Evolutionary conservation across 2,888 invertebrate species (phyloP), one percentile per base, ranked within the genome.

Genomic region (Megamerina dolium): DNA sequence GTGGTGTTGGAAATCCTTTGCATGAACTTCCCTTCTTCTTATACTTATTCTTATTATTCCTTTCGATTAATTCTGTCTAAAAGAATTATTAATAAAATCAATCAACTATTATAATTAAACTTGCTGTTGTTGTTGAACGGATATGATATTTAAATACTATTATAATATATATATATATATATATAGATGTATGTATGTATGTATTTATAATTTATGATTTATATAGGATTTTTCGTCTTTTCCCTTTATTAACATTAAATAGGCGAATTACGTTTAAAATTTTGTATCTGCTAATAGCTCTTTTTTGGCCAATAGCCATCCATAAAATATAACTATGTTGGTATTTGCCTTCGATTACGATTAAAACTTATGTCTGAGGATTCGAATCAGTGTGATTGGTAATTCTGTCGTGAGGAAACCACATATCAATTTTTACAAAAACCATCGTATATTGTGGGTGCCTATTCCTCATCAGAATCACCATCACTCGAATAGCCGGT

Each of bases 401-500:
- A n/a, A n/a, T n/a, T n/a, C n/a, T n/a, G n/a, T n/a, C n/a, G n/a
- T n/a, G n/a, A n/a, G n/a, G n/a, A n/a, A n/a, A n/a, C n/a, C n/a
- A n/a, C n/a, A n/a, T n/a, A n/a, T n/a, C n/a, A n/a, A n/a, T n/a
- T n/a, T n/a, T n/a, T n/a, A n/a, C n/a, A n/a, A n/a, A n/a, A n/a
- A n/a, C n/a, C n/a, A n/a, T n/a, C n/a, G n/a, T n/a, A n/a, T n/a
- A n/a, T n/a, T n/a, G n/a, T n/a, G n/a, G n/a, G n/a, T 38, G 23
- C 49, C 49, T 79, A 92, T 77, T 94, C 93, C 67, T 92, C 92
- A 72, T 93, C 93, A 27, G 91, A 87, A 49, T 71, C 93, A 32
- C 89, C 85, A 65, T 91, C 93, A 71, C 91, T 91, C 61, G 87
- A 91, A 74, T 71, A 71, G 46, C 69, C 67, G 23, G 66, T 67